Base-by-base conservation (phyloP, 2,113 vertebrate species). In the Bucco capensis region DNA sequence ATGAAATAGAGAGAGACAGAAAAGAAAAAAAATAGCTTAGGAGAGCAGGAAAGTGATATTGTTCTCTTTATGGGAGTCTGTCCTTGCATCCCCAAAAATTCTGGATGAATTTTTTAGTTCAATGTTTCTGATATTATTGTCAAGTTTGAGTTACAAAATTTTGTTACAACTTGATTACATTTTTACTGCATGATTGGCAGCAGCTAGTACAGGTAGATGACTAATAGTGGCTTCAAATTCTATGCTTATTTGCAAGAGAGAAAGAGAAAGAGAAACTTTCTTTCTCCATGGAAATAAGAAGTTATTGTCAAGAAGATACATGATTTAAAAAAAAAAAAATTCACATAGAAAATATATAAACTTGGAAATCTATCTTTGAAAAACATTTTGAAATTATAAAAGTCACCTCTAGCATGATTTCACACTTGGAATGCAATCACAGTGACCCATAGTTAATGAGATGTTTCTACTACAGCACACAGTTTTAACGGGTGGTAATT, bases 401-500 rank as follows among this genome's bases (percentile, higher is more conserved):
- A 71, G 56, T 86, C 42, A 88, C 27, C 19, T 80, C 33, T 83
- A 88, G 4, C 24, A 57, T 74, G 0, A 0, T 74, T 92, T 67
- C 54, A 87, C 38, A 78, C 62, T 89, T 79, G 65, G 92, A 93
- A 92, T 94, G 38, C 28, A 88, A 79, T 70, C 72, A 95, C 51
- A 72, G 25, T 1, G 7, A 53, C 25, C 44, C 28, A 46, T 81
- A 35, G 21, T 81, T 93, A 90, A 51, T 81, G 83, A 67, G 60
- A 67, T 51, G 67, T 95, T 90, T 94, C 73, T 76, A 35, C 58
- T 82, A 31, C 21, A 79, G 50, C 72, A 86, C 71, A 79, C 58
- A 94, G 51, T 78, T 92, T 95, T 88, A 96, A 95, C 6, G 5
- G 47, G 64, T 91, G 49, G 80, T 47, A 90, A 78, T 95, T 94